Conservation (phyloP, 2,888 invertebrate genomes). For the Drosophila nr. perissopoda region DNA sequence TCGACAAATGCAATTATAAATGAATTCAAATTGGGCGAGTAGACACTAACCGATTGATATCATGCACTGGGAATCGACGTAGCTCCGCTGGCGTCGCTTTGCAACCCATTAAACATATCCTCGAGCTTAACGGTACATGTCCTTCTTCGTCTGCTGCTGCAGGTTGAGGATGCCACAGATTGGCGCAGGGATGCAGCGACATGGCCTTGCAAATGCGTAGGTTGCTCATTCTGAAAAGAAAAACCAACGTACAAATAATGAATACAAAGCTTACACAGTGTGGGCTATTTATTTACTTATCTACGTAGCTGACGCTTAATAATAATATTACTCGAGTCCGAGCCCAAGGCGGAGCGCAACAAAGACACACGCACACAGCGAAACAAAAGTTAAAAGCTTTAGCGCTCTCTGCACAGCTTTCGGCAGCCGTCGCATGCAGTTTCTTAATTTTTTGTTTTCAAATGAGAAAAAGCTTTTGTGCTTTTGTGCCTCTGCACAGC, state of each 20-base stretch:
- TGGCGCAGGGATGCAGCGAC: conserved; percentile 58
- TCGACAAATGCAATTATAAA: conserved; percentile 25
- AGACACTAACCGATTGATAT: conserved; percentile 69
- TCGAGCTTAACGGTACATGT: conserved; percentile 4
- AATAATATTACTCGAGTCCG: conserved; percentile 5
- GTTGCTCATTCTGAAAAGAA: conserved; percentile 47
- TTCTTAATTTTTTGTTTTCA: conserved; percentile 33
- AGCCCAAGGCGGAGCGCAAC: conserved; percentile 7
- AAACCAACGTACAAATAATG: neutral
- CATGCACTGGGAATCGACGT: conserved; percentile 80
- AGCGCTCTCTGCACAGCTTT: conserved; percentile 49
- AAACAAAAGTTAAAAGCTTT: conserved; percentile 49
- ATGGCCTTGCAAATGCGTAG: conserved; percentile 64
- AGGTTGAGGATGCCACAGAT: neutral
- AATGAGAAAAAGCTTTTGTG: conserved; percentile 41
- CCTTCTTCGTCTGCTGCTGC: neutral
- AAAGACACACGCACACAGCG: conserved; percentile 7
- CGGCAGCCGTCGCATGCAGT: conserved; percentile 38
- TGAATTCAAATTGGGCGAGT: conserved; percentile 19
- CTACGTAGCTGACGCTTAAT: conserved; percentile 34
- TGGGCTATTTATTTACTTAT: conserved; percentile 26
- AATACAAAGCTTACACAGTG: conserved; percentile 11
- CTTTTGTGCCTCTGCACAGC: conserved; percentile 29
- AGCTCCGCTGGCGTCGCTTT: conserved; percentile 63
- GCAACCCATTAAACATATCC: conserved; percentile 78